A percentile compares a stretch with the other conserved stretches of the same genome.
These are phyloP conservation scores for Eremobia ochroleuca DNA, from an alignment of 2,888 invertebrate genomes.

Conservation along the genomic window DNA sequence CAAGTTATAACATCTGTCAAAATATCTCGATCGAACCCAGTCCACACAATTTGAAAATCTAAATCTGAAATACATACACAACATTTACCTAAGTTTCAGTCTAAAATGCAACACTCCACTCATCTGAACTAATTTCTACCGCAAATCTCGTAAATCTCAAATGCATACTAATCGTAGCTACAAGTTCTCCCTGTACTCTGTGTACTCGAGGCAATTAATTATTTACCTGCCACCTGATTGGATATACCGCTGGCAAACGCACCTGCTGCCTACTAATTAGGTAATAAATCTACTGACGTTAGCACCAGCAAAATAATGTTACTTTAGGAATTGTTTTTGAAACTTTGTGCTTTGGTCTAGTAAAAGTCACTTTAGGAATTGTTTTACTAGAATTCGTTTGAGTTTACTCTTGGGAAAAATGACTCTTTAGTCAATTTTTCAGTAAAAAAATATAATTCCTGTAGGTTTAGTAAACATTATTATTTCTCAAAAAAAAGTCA, in stretches of 20 bases:
- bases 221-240: constrained; percentile 57
- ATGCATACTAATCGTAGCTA: constrained; percentile 36
- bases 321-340: constrained; percentile 23
- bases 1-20: constrained; percentile 48
- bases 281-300: constrained; percentile 39
- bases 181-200: constrained; percentile 3
- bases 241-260: constrained; percentile 56
- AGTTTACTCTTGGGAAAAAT: not conserved
- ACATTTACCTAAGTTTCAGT: constrained; percentile 1
- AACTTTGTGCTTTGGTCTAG: not conserved
- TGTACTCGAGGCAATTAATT: constrained; percentile 52
- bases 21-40: constrained; percentile 4
- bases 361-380: constrained; percentile 15
- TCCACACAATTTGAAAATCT: not conserved
- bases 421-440: not conserved
- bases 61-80: constrained; percentile 18
- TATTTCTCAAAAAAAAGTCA: not conserved
- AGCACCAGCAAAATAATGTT: not conserved
- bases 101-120: not conserved
- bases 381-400: not conserved
- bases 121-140: constrained; percentile 17
- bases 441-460: not conserved
- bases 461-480: not conserved
- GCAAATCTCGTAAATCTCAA: constrained; percentile 36
- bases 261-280: constrained; percentile 57